phyloP scores from a whole-genome alignment of 1,140 invertebrate species.

The Lycorma delicatula region DNA sequence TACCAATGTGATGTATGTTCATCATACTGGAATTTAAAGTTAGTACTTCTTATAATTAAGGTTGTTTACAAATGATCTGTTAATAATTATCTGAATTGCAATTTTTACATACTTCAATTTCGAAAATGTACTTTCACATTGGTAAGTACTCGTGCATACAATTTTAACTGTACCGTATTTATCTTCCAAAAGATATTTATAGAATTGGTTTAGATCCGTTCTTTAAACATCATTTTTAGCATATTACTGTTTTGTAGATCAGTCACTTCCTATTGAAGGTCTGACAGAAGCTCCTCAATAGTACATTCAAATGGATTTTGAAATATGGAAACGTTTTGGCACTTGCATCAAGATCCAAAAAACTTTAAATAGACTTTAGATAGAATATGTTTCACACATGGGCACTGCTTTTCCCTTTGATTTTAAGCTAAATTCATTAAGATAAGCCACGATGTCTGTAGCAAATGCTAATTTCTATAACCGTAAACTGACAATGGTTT shows the following conservation, averaged over 20 bases:
- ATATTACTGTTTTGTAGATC: neutral
- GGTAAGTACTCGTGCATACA: conserved; percentile 12
- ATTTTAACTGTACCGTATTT: neutral
- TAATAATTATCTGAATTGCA: conserved; percentile 12
- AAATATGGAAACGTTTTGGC: too few relatives aligned
- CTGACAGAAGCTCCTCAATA: neutral
- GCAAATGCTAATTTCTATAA: conserved; percentile 9
- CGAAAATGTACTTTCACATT: conserved; percentile 16
- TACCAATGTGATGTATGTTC: too few relatives aligned
- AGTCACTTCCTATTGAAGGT: conserved; percentile 8
- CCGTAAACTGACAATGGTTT: conserved; percentile 31
- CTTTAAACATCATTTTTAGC: neutral
- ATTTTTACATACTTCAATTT: conserved; percentile 17
- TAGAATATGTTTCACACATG: too few relatives aligned
- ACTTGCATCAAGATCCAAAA: too few relatives aligned
- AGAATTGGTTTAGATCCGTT: too few relatives aligned
- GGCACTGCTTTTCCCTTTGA: conserved; percentile 15
- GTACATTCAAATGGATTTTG: conserved; percentile 2
- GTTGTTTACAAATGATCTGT: conserved; percentile 7
- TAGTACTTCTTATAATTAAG: conserved; percentile 7
- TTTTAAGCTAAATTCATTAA: conserved; percentile 11
- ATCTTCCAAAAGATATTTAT: conserved; percentile 4
- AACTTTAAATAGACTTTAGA: too few relatives aligned
- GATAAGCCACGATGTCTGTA: neutral
- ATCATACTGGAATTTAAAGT: too few relatives aligned